Percentiles rank a stretch among this genome's conserved stretches.
These are phyloP conservation scores for Trilocha varians DNA, from an alignment of 2,888 invertebrate species.

Conservation along the genomic window DNA sequence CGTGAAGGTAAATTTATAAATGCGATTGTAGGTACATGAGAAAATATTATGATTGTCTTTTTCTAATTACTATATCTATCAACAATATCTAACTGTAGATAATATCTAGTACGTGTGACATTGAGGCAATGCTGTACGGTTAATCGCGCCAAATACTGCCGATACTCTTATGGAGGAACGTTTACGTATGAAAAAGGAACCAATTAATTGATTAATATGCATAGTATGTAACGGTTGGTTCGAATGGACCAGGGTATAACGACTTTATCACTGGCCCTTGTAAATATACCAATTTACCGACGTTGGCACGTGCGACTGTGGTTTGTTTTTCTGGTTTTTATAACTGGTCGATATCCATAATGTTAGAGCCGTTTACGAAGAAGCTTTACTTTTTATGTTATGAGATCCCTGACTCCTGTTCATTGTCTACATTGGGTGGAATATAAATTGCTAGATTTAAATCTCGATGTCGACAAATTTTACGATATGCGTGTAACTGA, in stretches of 20 bases:
- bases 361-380: background rate
- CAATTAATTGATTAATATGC: constrained; percentile 56
- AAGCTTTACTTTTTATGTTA: background rate
- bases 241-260: constrained; percentile 16
- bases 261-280: constrained; percentile 12
- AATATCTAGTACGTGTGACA: constrained; percentile 26
- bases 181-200: constrained; percentile 39
- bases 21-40: too few relatives aligned
- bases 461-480: too few relatives aligned
- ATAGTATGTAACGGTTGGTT: constrained; percentile 31
- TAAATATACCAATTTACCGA: constrained; percentile 21
- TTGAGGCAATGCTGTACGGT: constrained; percentile 44
- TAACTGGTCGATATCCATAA: background rate
- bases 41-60: too few relatives aligned
- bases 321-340: constrained; percentile 6
- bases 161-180: constrained; percentile 17
- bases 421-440: too few relatives aligned
- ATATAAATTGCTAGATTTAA: too few relatives aligned
- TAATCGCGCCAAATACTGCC: constrained; percentile 46
- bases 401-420: too few relatives aligned
- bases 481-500: too few relatives aligned
- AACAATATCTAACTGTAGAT: too few relatives aligned
- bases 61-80: too few relatives aligned
- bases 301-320: constrained; percentile 11
- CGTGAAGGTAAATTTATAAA: too few relatives aligned